A percentile compares a stretch with the other conserved stretches of the same genome.
Evolutionary conservation across 2,888 invertebrate species (phyloP).

Genomic region (Tachina lurida): DNA sequence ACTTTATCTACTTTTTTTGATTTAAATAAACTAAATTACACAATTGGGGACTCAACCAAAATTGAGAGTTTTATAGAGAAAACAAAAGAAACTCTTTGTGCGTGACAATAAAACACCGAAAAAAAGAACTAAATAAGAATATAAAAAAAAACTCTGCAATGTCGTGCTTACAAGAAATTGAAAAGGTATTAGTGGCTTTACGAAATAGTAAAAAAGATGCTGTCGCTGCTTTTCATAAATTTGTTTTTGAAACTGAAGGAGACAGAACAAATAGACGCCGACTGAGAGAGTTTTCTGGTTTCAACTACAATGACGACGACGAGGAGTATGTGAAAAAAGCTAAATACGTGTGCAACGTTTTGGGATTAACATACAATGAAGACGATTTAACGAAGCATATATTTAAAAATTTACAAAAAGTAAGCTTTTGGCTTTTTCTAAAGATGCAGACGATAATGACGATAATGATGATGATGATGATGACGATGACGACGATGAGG

Average conservation of each 20-base stretch:
- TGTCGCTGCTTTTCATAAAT: slow-evolving; percentile 28
- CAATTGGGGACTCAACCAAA: too few relatives aligned
- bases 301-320: not conserved
- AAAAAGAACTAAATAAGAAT: not conserved
- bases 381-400: slow-evolving; percentile 42
- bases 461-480: slow-evolving; percentile 14
- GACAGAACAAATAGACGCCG: slow-evolving; percentile 34
- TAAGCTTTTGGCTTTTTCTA: not conserved
- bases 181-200: not conserved
- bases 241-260: slow-evolving; percentile 36
- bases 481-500: not conserved
- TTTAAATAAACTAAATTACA: too few relatives aligned
- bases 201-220: slow-evolving; percentile 4
- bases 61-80: too few relatives aligned
- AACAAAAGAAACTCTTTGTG: too few relatives aligned
- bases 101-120: too few relatives aligned
- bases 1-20: too few relatives aligned
- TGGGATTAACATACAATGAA: slow-evolving; percentile 23
- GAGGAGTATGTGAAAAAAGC: too few relatives aligned
- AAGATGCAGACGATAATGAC: slow-evolving; percentile 29
- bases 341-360: not conserved
- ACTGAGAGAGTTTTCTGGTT: slow-evolving; percentile 25
- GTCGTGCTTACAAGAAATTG: not conserved
- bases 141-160: not conserved
- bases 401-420: slow-evolving; percentile 25